These are phyloP conservation scores for Dolichallabes microphthalmus DNA, from an alignment of 2,113 vertebrate species.

Conservation along the genomic window DNA sequence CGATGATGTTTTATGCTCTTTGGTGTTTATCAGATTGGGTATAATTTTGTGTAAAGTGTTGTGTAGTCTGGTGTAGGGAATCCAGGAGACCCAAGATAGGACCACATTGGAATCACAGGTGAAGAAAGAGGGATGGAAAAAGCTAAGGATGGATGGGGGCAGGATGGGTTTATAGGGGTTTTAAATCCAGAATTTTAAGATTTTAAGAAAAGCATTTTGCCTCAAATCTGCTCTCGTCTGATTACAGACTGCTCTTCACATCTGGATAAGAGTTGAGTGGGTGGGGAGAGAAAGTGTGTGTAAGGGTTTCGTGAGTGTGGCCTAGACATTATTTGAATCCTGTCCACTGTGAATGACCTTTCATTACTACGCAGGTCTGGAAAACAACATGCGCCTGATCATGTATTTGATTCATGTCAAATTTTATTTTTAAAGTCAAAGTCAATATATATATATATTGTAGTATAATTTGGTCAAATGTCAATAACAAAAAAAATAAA, in stretches of 20 bases:
- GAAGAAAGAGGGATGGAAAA: not conserved
- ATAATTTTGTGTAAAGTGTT: not conserved
- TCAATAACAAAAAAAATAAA: not conserved
- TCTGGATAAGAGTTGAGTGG: conserved; percentile 71
- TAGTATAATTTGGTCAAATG: not conserved
- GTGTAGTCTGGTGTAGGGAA: not conserved
- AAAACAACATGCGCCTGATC: not conserved
- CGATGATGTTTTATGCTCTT: not conserved
- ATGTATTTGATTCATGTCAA: not conserved
- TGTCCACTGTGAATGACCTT: not conserved
- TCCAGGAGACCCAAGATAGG: not conserved
- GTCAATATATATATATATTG: not conserved
- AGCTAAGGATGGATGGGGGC: conserved; percentile 48
- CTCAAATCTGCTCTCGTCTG: conserved; percentile 78
- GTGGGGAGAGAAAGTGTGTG: conserved; percentile 30
- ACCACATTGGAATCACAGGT: not conserved
- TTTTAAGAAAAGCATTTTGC: conserved; percentile 76
- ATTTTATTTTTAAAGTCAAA: not conserved
- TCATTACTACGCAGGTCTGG: not conserved
- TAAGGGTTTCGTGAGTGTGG: conserved; percentile 27
- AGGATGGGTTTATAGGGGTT: conserved; percentile 59
- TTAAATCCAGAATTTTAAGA: conserved; percentile 73
- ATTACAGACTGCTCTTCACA: conserved; percentile 80
- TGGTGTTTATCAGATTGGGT: not conserved
- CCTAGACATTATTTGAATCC: conserved; percentile 43